Percentiles rank a stretch among this genome's conserved stretches.
phyloP scores from a whole-genome alignment of 2,888 invertebrate genomes.

The Apodemia hepburni region DNA sequence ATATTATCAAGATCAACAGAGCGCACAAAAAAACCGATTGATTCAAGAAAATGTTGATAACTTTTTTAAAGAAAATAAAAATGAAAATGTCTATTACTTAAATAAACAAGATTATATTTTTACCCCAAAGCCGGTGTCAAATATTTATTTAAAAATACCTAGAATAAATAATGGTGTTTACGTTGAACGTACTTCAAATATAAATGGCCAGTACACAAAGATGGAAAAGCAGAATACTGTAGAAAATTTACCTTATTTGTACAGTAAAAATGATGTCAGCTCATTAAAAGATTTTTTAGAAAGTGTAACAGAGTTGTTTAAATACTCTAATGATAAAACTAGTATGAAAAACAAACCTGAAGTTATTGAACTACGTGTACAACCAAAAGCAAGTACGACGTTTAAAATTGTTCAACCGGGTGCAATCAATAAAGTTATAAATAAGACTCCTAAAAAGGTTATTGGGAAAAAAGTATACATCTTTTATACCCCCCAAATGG shows the following conservation, averaged over 20 bases:
- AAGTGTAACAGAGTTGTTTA: background rate
- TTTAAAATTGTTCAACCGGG: background rate
- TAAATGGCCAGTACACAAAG: background rate
- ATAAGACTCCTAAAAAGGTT: background rate
- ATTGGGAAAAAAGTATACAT: conserved; percentile 3
- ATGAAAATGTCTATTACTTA: background rate
- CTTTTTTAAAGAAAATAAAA: background rate
- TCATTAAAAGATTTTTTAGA: background rate
- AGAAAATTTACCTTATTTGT: background rate
- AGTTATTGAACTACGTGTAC: background rate
- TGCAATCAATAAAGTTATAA: background rate
- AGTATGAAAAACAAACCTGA: background rate
- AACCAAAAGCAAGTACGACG: background rate
- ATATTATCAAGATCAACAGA: background rate
- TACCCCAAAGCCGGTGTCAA: background rate
- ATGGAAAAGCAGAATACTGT: background rate
- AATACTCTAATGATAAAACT: background rate
- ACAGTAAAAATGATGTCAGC: background rate
- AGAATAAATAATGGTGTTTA: background rate
- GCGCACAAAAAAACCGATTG: background rate
- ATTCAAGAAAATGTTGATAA: background rate
- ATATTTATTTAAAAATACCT: background rate
- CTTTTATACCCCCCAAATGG: background rate
- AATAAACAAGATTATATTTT: background rate
- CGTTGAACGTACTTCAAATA: background rate